Evolutionary conservation across 2,113 vertebrate genomes (phyloP).

Genomic region (Rhodinocichla rosea): DNA sequence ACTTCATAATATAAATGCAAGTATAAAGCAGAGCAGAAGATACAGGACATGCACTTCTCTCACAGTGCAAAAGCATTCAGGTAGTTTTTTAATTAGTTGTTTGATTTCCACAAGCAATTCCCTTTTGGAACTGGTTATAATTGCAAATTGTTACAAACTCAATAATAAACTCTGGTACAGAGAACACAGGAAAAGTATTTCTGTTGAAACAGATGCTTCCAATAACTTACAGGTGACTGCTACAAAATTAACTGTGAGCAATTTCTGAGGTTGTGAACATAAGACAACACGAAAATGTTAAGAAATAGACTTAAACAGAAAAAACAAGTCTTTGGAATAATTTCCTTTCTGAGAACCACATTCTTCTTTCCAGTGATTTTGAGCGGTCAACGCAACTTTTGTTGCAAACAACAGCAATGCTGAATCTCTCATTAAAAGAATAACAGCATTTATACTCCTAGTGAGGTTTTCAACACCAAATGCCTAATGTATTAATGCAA

Average conservation of each 20-base stretch:
- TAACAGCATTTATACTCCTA: background rate
- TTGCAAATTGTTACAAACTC: constrained; percentile 14
- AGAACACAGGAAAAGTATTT: background rate
- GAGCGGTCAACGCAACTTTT: background rate
- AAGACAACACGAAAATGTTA: background rate
- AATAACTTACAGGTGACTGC: background rate
- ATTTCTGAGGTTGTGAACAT: background rate
- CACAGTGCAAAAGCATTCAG: background rate
- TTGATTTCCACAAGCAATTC: background rate
- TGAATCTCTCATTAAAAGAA: background rate
- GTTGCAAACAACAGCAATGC: background rate
- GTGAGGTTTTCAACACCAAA: background rate
- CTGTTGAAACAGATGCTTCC: background rate
- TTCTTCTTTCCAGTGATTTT: background rate
- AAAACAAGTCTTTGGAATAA: background rate
- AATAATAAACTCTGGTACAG: background rate
- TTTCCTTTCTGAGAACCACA: background rate
- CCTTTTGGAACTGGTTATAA: background rate
- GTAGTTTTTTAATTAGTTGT: background rate
- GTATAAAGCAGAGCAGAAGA: constrained; percentile 19
- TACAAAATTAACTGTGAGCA: background rate
- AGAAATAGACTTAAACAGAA: background rate
- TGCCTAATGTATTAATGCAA: background rate
- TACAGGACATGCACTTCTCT: background rate
- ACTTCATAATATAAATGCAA: constrained; percentile 19